Evolutionary conservation across 2,113 vertebrate species (phyloP).

Genomic region (Alaudala cheleensis): DNA sequence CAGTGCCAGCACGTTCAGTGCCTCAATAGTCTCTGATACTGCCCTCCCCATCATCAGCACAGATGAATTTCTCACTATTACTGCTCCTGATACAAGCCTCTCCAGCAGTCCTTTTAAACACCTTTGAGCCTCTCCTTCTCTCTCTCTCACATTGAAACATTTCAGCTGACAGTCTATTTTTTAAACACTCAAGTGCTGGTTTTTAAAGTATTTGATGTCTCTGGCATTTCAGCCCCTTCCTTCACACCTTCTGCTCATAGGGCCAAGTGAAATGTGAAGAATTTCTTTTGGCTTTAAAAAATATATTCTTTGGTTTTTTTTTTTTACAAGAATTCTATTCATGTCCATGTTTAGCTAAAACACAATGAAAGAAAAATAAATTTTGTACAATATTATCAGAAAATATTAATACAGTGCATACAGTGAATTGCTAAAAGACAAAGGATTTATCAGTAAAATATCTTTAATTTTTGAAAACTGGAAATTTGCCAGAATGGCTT

Average conservation of each 20-base stretch:
- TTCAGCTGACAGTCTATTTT: conserved; percentile 62
- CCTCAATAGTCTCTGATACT: conserved; percentile 8
- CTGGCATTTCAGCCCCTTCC: conserved; percentile 45
- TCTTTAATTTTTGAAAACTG: conserved; percentile 20
- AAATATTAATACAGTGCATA: background rate
- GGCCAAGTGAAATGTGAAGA: conserved; percentile 26
- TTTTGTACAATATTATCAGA: background rate
- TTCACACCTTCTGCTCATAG: conserved; percentile 54
- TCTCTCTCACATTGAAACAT: conserved; percentile 40
- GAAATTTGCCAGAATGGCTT: conserved; percentile 4
- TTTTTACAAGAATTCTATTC: conserved; percentile 10
- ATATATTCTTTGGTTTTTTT: conserved; percentile 33
- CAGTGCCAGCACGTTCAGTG: background rate
- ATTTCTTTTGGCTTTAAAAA: conserved; percentile 34
- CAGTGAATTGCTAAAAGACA: background rate
- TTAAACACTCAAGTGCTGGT: conserved; percentile 43
- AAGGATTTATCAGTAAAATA: conserved; percentile 18
- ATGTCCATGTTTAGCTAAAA: background rate
- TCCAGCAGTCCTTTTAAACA: conserved; percentile 55
- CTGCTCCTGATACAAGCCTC: background rate
- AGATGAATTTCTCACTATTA: conserved; percentile 9
- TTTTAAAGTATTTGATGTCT: conserved; percentile 62
- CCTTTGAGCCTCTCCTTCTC: conserved; percentile 46
- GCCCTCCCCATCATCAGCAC: conserved; percentile 40
- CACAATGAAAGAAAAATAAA: conserved; percentile 16